Base-by-base conservation (phyloP, 2,888 invertebrate species). In the Dendrolimus houi region DNA sequence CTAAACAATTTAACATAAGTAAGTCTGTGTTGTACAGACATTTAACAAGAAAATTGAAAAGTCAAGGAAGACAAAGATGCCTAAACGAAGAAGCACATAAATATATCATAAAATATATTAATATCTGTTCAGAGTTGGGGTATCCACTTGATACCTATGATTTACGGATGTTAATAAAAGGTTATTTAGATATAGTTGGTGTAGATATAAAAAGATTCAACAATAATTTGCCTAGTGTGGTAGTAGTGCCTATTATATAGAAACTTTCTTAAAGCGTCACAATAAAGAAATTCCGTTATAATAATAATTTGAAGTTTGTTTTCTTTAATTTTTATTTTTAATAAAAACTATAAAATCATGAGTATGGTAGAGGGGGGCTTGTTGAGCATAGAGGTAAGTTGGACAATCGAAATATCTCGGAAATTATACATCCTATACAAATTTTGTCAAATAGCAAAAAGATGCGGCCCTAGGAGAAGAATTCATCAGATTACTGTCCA, bases 41-140 rank as follows among this genome's bases (percentile, higher is more conserved):
- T 53, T 53, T 55, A 53, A 62, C 54, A 12, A 54, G 55, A 47
- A 54, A 54, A n/a, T 62, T 66, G 60, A 64, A 63, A 59, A 52
- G 29, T 47, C 62, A 61, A 13, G 66, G 67, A 14, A 67, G 69
- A 8, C 68, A 68, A 62, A 67, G 54, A 29, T 62, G 59, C 41
- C 56, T 67, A 55, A 56, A 59, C 7, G 57, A 53, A 41, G 63
- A 64, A 17, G 58, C 56, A 1, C 68, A 72, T 62, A 42, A 58
- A 7, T 58, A 59, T 52, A 56, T 65, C 10, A 52, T 69, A 14
- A 8, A 61, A 57, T 55, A 64, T 57, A 41, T 64, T 3, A 70
- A 63, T 56, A 54, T 52, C 55, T 67, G 67, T 55, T 59, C 67
- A 2, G 66, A 71, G 40, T 68, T 65, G 66, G 69, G 69, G 7